A percentile compares a stretch with the other conserved stretches of the same genome.
Evolutionary conservation across 2,888 invertebrate species (phyloP).

Genomic region (Melieria picta): DNA sequence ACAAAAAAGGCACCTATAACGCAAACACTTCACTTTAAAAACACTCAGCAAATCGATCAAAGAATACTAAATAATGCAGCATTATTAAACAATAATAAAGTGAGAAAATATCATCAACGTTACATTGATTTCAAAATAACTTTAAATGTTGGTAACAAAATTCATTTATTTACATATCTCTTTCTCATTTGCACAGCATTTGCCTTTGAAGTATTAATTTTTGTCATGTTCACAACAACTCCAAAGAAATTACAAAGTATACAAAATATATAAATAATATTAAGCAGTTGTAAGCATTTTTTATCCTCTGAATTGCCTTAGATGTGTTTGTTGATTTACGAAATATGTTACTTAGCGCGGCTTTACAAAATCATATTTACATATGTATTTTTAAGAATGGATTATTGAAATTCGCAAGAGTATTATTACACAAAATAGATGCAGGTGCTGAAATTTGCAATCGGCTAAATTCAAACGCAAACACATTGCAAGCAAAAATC

Average conservation of each 20-base stretch:
- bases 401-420: no score
- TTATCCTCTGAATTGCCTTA: not conserved
- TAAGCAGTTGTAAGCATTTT: not conserved
- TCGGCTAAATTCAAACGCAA: no score
- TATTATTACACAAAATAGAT: no score
- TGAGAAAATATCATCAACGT: no score
- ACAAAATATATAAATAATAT: constrained; percentile 7
- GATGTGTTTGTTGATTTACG: not conserved
- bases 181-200: constrained; percentile 7
- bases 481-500: no score
- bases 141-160: not conserved
- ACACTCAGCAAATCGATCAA: no score
- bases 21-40: no score
- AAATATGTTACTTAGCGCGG: not conserved
- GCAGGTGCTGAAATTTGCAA: no score
- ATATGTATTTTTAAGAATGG: not conserved
- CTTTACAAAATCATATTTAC: not conserved
- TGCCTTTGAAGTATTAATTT: constrained; percentile 14
- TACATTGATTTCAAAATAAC: no score
- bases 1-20: no score
- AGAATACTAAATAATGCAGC: no score
- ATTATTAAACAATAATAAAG: no score
- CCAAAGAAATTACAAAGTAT: constrained; percentile 10
- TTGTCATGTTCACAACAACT: constrained; percentile 16
- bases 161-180: not conserved